Percentiles rank a stretch among this genome's conserved stretches.
phyloP scores from a whole-genome alignment of 2,797 vertebrate genomes.

The Cyprinella venusta region DNA sequence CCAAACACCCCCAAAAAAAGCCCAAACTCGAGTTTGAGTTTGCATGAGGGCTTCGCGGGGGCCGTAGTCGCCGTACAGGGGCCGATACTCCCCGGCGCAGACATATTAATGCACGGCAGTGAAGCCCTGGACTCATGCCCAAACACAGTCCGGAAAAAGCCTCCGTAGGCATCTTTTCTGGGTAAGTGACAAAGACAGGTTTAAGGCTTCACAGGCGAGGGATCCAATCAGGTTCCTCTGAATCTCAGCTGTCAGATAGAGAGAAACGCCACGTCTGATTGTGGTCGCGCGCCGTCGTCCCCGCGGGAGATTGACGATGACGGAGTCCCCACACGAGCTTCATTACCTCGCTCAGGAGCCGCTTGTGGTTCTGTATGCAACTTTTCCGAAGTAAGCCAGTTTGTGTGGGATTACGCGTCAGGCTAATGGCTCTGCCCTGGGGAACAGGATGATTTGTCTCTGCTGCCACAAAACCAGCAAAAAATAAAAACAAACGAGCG shows the following conservation, averaged over 20 bases:
- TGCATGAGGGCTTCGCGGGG: not conserved
- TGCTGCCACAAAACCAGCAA: constrained; percentile 55
- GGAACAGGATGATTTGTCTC: constrained; percentile 60
- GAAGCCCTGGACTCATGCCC: not conserved
- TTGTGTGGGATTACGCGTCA: constrained; percentile 65
- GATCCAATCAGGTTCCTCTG: constrained; percentile 40
- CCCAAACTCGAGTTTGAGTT: not conserved
- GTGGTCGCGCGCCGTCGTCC: not conserved
- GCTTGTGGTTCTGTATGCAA: constrained; percentile 56
- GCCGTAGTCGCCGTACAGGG: not conserved
- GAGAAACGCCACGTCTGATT: not conserved
- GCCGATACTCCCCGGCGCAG: not conserved
- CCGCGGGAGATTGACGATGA: constrained; percentile 24
- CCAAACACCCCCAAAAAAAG: too few relatives aligned
- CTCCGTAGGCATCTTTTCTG: not conserved
- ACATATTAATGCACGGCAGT: not conserved
- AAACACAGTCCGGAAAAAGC: constrained; percentile 6
- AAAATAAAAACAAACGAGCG: constrained; percentile 63
- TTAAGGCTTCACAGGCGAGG: constrained; percentile 10
- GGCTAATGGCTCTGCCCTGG: constrained; percentile 58
- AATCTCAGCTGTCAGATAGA: constrained; percentile 23
- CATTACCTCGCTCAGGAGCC: constrained; percentile 51
- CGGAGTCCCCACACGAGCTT: constrained; percentile 57
- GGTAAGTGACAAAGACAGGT: constrained; percentile 19
- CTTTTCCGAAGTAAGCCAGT: constrained; percentile 57